These are phyloP conservation scores for Apamea anceps DNA, from an alignment of 2,888 invertebrate species.

Conservation along the genomic window DNA sequence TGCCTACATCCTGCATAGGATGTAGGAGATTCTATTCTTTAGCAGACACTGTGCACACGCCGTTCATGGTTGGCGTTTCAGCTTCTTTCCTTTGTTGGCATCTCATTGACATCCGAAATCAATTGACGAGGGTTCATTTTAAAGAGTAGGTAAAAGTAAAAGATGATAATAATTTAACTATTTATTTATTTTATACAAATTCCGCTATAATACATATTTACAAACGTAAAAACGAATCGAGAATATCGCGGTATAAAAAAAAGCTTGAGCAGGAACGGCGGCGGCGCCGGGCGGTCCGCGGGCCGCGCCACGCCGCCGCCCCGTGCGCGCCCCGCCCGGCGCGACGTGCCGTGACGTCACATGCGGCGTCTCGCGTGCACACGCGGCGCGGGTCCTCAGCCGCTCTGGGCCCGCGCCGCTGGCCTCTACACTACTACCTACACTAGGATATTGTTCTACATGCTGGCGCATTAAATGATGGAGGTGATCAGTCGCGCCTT, in stretches of 20 bases:
- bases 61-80: not conserved
- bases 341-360: conserved; percentile 33
- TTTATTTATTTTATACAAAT: conserved; percentile 88
- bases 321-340: conserved; percentile 57
- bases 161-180: conserved; percentile 82
- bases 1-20: not conserved
- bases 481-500: conserved; percentile 97
- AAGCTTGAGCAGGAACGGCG: conserved; percentile 85
- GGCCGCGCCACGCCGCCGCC: conserved; percentile 67
- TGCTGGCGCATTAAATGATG: conserved; percentile 92
- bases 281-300: conserved; percentile 73
- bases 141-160: conserved; percentile 65
- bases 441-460: conserved; percentile 80
- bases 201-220: conserved; percentile 90
- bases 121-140: not conserved
- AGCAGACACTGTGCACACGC: not conserved
- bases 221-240: conserved; percentile 89
- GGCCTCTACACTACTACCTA: conserved; percentile 72
- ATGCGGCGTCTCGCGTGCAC: conserved; percentile 39
- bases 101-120: not conserved
- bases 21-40: not conserved
- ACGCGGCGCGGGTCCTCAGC: conserved; percentile 37
- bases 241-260: conserved; percentile 85
- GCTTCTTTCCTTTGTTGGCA: not conserved
- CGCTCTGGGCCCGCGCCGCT: conserved; percentile 40